phyloP scores from a whole-genome alignment of 2,888 invertebrate genomes.

The Lasioglossum calceatum region DNA sequence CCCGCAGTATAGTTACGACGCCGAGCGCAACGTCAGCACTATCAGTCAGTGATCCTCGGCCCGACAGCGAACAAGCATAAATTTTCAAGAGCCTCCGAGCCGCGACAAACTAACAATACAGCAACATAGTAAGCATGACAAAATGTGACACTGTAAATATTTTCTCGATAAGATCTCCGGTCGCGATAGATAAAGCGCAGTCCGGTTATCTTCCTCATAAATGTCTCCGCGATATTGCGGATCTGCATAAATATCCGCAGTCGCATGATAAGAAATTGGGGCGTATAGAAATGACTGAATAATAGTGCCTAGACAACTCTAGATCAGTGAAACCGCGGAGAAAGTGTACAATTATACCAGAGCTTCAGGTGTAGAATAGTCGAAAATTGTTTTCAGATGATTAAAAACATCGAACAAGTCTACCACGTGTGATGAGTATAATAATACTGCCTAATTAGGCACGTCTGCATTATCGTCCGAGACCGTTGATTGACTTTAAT shows the following conservation, averaged over 20 bases:
- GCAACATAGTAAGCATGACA: neutral
- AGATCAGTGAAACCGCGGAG: neutral
- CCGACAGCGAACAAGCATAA: neutral
- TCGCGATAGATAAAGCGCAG: neutral
- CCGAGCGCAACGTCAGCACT: neutral
- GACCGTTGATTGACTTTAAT: neutral
- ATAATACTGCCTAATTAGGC: neutral
- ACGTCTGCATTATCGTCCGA: constrained; percentile 16
- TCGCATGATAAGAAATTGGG: constrained; percentile 11
- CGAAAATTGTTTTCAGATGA: too few species aligned
- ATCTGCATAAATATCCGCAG: neutral
- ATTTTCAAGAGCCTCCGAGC: neutral
- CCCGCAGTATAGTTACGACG: neutral
- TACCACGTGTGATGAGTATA: neutral
- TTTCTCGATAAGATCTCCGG: neutral
- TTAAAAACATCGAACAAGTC: neutral
- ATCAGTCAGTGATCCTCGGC: neutral
- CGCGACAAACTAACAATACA: neutral
- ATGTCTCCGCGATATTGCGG: neutral
- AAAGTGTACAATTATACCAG: too few species aligned
- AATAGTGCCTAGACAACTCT: neutral
- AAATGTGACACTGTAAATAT: neutral
- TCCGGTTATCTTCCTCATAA: neutral
- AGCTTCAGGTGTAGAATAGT: neutral
- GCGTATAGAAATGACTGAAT: neutral